Evolutionary conservation across 2,888 invertebrate species (phyloP).

Genomic region (Orgyia antiqua): DNA sequence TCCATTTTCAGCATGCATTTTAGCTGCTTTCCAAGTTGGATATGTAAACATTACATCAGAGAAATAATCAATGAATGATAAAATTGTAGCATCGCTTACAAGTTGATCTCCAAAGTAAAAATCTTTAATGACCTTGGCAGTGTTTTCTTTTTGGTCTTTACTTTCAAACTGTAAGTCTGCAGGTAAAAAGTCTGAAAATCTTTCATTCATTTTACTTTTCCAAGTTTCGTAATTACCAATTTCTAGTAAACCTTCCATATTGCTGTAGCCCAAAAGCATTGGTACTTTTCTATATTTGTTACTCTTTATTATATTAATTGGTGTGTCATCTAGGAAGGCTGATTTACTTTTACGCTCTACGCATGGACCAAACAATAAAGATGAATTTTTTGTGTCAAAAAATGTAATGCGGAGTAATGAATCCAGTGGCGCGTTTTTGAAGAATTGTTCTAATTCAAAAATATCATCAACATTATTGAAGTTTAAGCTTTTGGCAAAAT

Average conservation of each 20-base stretch:
- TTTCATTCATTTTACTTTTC: slow-evolving; percentile 31
- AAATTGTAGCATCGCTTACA: slow-evolving; percentile 18
- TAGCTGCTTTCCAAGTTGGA: slow-evolving; percentile 31
- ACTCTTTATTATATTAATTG: slow-evolving; percentile 16
- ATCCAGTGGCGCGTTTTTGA: slow-evolving; percentile 22
- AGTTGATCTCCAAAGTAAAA: slow-evolving; percentile 39
- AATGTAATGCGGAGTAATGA: slow-evolving; percentile 9
- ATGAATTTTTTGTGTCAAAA: slow-evolving; percentile 6
- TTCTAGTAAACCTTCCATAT: slow-evolving; percentile 36
- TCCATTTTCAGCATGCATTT: slow-evolving; percentile 23
- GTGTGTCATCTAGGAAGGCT: slow-evolving; percentile 19
- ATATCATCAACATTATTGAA: slow-evolving; percentile 32
- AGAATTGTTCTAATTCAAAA: slow-evolving; percentile 28
- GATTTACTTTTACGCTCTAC: slow-evolving; percentile 30
- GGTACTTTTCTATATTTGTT: slow-evolving; percentile 22
- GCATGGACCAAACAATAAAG: slow-evolving; percentile 29
- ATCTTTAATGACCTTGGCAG: slow-evolving; percentile 28
- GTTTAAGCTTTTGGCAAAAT: slow-evolving; percentile 28
- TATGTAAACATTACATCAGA: slow-evolving; percentile 49
- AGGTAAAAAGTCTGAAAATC: slow-evolving; percentile 39
- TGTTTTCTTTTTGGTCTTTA: slow-evolving; percentile 23
- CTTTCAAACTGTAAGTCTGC: slow-evolving; percentile 34
- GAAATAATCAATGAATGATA: slow-evolving; percentile 26
- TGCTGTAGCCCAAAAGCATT: slow-evolving; percentile 31
- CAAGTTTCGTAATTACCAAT: slow-evolving; percentile 19